Percentiles rank a stretch among this genome's conserved stretches.
Conservation (phyloP, 2,888 invertebrate species). For the Aphidius colemani region DNA sequence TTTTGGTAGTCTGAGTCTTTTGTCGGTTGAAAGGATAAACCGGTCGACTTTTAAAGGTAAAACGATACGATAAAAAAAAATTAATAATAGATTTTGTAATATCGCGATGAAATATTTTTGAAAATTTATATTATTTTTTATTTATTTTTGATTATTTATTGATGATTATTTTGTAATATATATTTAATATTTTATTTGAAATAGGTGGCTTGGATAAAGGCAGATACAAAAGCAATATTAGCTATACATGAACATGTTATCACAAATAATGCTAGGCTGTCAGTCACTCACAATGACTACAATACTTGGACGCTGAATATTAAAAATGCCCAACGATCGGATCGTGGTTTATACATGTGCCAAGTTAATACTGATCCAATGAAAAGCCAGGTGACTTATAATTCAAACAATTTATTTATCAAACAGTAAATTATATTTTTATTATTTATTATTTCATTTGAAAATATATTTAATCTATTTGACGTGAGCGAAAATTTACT, state of each 20-base stretch:
- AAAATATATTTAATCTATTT: constrained; percentile 6
- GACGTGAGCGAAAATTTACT: neutral
- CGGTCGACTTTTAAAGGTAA: neutral
- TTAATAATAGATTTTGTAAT: constrained; percentile 16
- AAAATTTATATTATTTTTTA: constrained; percentile 1
- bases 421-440: neutral
- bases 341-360: constrained; percentile 91
- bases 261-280: constrained; percentile 87
- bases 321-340: constrained; percentile 81
- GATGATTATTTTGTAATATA: neutral
- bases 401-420: constrained; percentile 3
- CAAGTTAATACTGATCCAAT: constrained; percentile 94
- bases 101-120: constrained; percentile 9
- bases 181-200: constrained; percentile 37
- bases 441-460: constrained; percentile 2
- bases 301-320: constrained; percentile 93
- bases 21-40: constrained; percentile 15
- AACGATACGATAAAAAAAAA: constrained; percentile 14
- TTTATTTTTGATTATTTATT: neutral
- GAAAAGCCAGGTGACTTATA: constrained; percentile 82
- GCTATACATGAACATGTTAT: constrained; percentile 94
- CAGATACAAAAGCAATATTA: constrained; percentile 89
- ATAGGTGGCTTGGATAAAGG: constrained; percentile 94
- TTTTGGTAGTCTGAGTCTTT: too few relatives aligned
- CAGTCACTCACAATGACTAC: constrained; percentile 89